phyloP scores from a whole-genome alignment of 2,888 invertebrate genomes.

The Mythimna loreyi region DNA sequence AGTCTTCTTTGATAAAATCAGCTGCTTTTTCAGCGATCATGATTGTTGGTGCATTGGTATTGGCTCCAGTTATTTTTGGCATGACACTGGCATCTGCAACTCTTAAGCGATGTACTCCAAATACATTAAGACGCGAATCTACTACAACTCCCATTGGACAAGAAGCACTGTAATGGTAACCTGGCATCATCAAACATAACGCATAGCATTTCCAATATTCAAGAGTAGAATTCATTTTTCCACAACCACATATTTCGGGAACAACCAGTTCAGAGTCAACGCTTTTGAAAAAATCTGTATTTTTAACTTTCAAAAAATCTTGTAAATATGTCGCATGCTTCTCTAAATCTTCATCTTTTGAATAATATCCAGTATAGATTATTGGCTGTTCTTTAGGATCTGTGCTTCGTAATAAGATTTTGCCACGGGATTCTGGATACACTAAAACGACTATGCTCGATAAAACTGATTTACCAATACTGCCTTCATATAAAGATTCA shows the following conservation, averaged over 20 bases:
- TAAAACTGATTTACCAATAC: conserved; percentile 50
- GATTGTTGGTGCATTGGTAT: conserved; percentile 93
- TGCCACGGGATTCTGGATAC: conserved; percentile 87
- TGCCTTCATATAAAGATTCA: conserved; percentile 51
- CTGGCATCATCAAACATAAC: conserved; percentile 91
- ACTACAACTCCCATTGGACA: conserved; percentile 94
- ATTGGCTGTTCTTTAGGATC: conserved; percentile 90
- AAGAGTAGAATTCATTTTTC: conserved; percentile 70
- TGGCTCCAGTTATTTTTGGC: conserved; percentile 92
- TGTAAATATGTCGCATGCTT: conserved; percentile 78
- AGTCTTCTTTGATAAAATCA: conserved; percentile 55
- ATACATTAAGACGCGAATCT: conserved; percentile 91
- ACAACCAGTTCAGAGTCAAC: conserved; percentile 71
- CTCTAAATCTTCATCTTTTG: conserved; percentile 85
- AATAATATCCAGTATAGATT: conserved; percentile 91
- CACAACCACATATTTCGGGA: conserved; percentile 55
- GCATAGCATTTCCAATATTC: conserved; percentile 93
- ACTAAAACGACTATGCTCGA: conserved; percentile 58
- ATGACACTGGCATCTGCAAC: conserved; percentile 94
- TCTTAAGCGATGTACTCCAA: conserved; percentile 91
- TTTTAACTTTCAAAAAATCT: conserved; percentile 71
- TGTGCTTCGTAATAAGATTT: conserved; percentile 86
- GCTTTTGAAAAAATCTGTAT: conserved; percentile 79
- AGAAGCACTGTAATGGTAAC: conserved; percentile 93
- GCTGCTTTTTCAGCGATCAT: conserved; percentile 93